Conservation (phyloP, 2,888 invertebrate genomes). For the Phrixothrix hirtus region DNA sequence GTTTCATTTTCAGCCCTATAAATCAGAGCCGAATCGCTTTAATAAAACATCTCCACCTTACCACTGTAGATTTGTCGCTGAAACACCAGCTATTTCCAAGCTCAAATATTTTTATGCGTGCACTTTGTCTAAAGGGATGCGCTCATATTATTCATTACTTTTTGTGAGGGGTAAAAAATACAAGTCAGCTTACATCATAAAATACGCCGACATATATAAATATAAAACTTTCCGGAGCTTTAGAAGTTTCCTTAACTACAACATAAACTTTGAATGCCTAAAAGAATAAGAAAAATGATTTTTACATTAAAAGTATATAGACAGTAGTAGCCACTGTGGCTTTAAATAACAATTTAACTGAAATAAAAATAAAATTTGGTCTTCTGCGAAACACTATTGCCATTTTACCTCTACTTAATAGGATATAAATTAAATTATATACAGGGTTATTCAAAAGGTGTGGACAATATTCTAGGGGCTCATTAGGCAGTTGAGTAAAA, state of each 20-base stretch:
- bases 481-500: too few relatives aligned
- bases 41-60: slow-evolving; percentile 52
- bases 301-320: too few relatives aligned
- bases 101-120: slow-evolving; percentile 54
- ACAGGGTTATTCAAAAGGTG: too few relatives aligned
- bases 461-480: too few relatives aligned
- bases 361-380: too few relatives aligned
- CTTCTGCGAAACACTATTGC: too few relatives aligned
- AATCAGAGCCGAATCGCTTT: slow-evolving; percentile 54
- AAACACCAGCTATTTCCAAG: slow-evolving; percentile 51
- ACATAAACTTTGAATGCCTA: neutral
- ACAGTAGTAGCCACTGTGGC: too few relatives aligned
- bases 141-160: slow-evolving; percentile 46
- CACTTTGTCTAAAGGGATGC: slow-evolving; percentile 54
- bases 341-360: too few relatives aligned
- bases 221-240: slow-evolving; percentile 10
- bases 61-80: slow-evolving; percentile 41
- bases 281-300: too few relatives aligned
- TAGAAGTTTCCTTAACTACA: slow-evolving; percentile 2
- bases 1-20: slow-evolving; percentile 55
- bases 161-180: slow-evolving; percentile 35
- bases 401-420: too few relatives aligned
- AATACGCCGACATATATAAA: slow-evolving; percentile 15
- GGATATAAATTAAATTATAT: too few relatives aligned
- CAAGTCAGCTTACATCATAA: slow-evolving; percentile 24